A percentile compares a stretch with the other conserved stretches of the same genome.
Evolutionary conservation across 2,797 vertebrate species (phyloP).

Genomic region (Carduelis carduelis): DNA sequence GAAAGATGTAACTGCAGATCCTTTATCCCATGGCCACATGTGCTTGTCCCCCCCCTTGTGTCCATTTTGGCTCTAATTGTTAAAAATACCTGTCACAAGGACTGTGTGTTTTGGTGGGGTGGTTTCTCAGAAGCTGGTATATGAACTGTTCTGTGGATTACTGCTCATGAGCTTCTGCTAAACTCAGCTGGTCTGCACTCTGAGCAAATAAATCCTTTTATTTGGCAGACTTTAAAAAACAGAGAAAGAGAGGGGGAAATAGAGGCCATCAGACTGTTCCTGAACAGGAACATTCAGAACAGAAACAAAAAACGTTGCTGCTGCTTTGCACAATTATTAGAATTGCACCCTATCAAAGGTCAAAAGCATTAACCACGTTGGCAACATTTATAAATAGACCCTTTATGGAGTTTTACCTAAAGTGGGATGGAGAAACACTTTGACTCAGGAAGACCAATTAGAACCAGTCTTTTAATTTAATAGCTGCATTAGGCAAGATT

Average conservation of each 20-base stretch:
- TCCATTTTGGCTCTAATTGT: not conserved
- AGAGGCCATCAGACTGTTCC: not conserved
- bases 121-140: not conserved
- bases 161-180: not conserved
- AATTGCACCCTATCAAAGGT: conserved; percentile 55
- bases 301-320: conserved; percentile 23
- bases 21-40: not conserved
- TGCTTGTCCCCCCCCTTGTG: not conserved
- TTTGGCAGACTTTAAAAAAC: conserved; percentile 1
- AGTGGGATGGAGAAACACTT: conserved; percentile 49
- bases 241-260: not conserved
- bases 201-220: conserved; percentile 23
- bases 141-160: not conserved
- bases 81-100: not conserved
- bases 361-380: conserved; percentile 64
- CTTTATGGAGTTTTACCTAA: conserved; percentile 37
- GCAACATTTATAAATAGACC: conserved; percentile 56
- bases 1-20: not conserved
- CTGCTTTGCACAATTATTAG: conserved; percentile 38
- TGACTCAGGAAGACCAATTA: conserved; percentile 50
- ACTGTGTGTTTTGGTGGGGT: not conserved
- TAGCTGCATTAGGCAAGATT: conserved; percentile 52
- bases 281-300: conserved; percentile 29
- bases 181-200: not conserved
- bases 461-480: conserved; percentile 57